These are phyloP conservation scores for Ibycter americanus DNA, from an alignment of 2,797 vertebrate genomes.

Conservation along the genomic window DNA sequence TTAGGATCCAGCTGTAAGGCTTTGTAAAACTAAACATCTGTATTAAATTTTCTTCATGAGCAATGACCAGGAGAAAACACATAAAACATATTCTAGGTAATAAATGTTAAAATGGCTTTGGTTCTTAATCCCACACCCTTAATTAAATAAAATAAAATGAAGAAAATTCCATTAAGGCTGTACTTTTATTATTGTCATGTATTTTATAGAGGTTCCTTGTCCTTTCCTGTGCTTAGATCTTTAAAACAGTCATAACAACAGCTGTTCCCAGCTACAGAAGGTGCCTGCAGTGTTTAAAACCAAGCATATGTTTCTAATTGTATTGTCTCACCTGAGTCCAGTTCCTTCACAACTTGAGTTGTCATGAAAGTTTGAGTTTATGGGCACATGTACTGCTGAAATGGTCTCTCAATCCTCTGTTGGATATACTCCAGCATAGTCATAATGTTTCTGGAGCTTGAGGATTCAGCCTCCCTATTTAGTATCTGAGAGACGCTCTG, in stretches of 20 bases:
- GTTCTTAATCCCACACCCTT: neutral
- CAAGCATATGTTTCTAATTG: slow-evolving; percentile 16
- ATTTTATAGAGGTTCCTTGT: neutral
- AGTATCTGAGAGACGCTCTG: neutral
- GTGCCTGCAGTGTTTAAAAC: neutral
- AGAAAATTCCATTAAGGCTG: neutral
- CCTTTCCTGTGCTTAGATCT: neutral
- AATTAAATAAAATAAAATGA: neutral
- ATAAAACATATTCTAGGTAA: neutral
- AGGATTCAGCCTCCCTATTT: slow-evolving; percentile 9
- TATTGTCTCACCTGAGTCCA: slow-evolving; percentile 15
- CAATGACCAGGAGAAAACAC: neutral
- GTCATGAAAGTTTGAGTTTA: neutral
- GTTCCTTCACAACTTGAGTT: neutral
- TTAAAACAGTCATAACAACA: neutral
- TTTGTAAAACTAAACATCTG: neutral
- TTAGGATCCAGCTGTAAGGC: neutral
- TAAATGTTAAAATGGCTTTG: neutral
- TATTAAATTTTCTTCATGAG: neutral
- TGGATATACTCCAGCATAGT: neutral
- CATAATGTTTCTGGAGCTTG: neutral
- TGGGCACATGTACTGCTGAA: neutral
- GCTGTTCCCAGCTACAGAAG: neutral
- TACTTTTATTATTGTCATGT: neutral
- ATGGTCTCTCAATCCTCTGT: neutral